Base-by-base conservation (phyloP, 2,888 invertebrate species). In the Aleiodes alternator region DNA sequence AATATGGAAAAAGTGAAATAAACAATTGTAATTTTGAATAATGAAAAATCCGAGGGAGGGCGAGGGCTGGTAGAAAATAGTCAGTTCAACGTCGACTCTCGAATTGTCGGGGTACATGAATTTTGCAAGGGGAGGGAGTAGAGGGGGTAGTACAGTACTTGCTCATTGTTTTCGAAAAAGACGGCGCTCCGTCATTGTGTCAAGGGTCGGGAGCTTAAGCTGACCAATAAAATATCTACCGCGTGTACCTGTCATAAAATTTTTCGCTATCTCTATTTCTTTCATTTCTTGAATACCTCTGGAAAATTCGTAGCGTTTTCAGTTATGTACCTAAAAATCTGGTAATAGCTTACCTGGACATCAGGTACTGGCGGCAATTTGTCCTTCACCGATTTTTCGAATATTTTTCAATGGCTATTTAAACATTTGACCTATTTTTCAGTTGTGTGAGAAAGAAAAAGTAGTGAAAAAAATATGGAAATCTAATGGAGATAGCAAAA, bases 111-210 rank as follows among this genome's bases (percentile, higher is more conserved):
- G 43, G 43, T 43, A 43, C 43, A 9, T 43, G 43, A 43, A 43
- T 43, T 43, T 43, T 43, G 8, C 9, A 9, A 43, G 43, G 43
- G 43, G n/a, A 43, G 61, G 23, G 23, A 2, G 23, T 23, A 2
- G 23, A 23, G 38, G 61, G 12, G 61, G 61, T 43, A 61, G 43
- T 16, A 59, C 38, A 64, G 43, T 48, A 14, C 14, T 64, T 12
- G 43, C 4, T 48, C 64, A 74, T 78, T 79, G 79, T 79, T 79
- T 79, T 34, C 69, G 59, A 77, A 80, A 80, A 77, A 75, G 73
- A 43, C 76, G 76, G 77, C 77, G 79, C 76, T 78, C 55, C 57
- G 73, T 73, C 75, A 79, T 79, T 78, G 76, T 79, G 66, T 50
- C 74, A 72, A 69, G 72, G 64, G 69, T 73, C 68, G 69, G 66